Evolutionary conservation across 1,140 invertebrate species (phyloP), one percentile per base, ranked within the genome.

Genomic region (Aphaenogaster floridana): DNA sequence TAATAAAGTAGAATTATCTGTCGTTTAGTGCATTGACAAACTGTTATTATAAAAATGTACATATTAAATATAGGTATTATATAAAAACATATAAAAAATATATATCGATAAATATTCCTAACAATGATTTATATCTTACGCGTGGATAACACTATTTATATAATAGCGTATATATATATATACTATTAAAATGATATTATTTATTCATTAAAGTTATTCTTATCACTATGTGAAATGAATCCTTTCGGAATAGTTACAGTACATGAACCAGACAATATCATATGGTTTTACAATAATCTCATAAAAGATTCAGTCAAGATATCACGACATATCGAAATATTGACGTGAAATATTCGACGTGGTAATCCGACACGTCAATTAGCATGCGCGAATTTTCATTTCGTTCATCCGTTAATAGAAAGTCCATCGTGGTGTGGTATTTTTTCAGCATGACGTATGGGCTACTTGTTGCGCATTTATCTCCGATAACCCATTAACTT

Each of bases 391-490:
- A 84, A 74, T 84, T 84, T 74, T 61, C 57, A 63, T 63, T 63
- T 84, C 28, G 42, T 61, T 39, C 71, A 42, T 76, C 48, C 28
- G 42, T 84, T 84, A 63, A 61, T 76, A 74, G 52, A 84, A 84
- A 84, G 48, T 84, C 45, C 54, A 61, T 42, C n/a, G 63, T 13
- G n/a, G 39, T 9, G 69, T 21, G 34, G 28, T 45, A 61, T 48
- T 84, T 84, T 84, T 84, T 61, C 39, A 61, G 69, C 57, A 36
- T 61, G 80, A 76, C 34, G 28, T 74, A 61, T 50, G 50, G 52
- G 63, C 80, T 84, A 84, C 80, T 84, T 84, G 80, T 84, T 84
- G 80, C 80, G 80, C 80, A 13, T 84, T 72, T 61, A 61, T 61
- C 69, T 61, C 15, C 69, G 42, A 84, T 84, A 45, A 36, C 39